Evolutionary conservation across 2,888 invertebrate genomes (phyloP).

Genomic region (Zaprionus bogoriensis): DNA sequence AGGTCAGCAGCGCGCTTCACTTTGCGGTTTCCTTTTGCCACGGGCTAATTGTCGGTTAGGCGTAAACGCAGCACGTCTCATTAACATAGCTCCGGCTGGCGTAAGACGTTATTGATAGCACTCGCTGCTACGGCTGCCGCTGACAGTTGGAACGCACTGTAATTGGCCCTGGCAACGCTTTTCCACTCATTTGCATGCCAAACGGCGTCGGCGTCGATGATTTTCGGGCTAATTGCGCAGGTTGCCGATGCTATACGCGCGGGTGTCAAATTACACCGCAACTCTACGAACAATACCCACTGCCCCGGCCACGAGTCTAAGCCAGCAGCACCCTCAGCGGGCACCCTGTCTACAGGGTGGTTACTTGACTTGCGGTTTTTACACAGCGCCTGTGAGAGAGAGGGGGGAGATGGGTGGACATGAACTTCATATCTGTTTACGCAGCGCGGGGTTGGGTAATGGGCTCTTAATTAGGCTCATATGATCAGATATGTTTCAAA

Average conservation of each 20-base stretch:
- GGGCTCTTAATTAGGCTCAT: conserved; percentile 80
- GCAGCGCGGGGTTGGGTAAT: conserved; percentile 68
- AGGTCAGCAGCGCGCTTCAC: conserved; percentile 54
- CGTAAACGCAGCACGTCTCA: conserved; percentile 34
- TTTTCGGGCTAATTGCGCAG: conserved; percentile 60
- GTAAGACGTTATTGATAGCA: conserved; percentile 29
- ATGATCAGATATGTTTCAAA: conserved; percentile 52
- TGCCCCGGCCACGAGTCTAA: background rate
- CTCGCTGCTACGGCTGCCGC: conserved; percentile 26
- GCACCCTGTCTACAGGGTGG: conserved; percentile 34
- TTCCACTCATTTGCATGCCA: conserved; percentile 66
- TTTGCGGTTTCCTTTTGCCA: conserved; percentile 59
- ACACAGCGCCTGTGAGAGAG: no score
- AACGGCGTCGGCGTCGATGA: conserved; percentile 23
- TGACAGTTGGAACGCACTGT: conserved; percentile 56
- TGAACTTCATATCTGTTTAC: conserved; percentile 63
- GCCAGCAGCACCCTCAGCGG: conserved; percentile 31
- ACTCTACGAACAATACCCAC: background rate
- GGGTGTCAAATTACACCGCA: conserved; percentile 69
- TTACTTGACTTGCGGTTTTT: conserved; percentile 66
- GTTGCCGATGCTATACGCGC: conserved; percentile 34
- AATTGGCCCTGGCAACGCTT: conserved; percentile 42
- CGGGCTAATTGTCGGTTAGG: conserved; percentile 50
- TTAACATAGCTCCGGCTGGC: conserved; percentile 58
- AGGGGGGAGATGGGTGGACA: no score